Percentiles rank a stretch among this genome's conserved stretches.
Conservation (phyloP, 2,113 vertebrate species). For the Hystrix cristata region DNA sequence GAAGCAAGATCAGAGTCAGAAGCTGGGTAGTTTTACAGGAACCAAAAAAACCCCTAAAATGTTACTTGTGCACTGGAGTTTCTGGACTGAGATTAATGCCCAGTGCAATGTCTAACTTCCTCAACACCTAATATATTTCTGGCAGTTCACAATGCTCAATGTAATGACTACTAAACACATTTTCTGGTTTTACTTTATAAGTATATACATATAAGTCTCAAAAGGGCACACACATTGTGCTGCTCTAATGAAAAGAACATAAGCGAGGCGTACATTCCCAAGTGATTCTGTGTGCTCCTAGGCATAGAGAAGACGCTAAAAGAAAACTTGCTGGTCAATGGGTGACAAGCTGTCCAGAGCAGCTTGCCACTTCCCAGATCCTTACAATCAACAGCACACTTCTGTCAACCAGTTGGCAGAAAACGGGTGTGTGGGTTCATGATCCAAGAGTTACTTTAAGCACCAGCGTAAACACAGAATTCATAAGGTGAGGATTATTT, state of each 20-base stretch:
- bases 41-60: neutral
- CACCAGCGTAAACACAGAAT: neutral
- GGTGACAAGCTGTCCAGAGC: neutral
- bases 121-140: neutral
- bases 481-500: neutral
- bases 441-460: neutral
- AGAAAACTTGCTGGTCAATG: neutral
- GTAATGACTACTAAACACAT: neutral
- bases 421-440: neutral
- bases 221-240: neutral
- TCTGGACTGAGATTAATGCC: neutral
- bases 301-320: neutral
- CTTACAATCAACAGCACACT: neutral
- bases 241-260: neutral
- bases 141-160: neutral
- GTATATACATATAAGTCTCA: neutral
- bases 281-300: neutral
- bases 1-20: constrained; percentile 2
- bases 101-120: neutral
- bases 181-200: neutral
- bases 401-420: neutral
- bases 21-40: neutral
- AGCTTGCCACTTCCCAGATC: neutral
- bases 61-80: neutral
- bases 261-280: no score